phyloP scores from a whole-genome alignment of 2,797 vertebrate species.

The Acanthornis magna region DNA sequence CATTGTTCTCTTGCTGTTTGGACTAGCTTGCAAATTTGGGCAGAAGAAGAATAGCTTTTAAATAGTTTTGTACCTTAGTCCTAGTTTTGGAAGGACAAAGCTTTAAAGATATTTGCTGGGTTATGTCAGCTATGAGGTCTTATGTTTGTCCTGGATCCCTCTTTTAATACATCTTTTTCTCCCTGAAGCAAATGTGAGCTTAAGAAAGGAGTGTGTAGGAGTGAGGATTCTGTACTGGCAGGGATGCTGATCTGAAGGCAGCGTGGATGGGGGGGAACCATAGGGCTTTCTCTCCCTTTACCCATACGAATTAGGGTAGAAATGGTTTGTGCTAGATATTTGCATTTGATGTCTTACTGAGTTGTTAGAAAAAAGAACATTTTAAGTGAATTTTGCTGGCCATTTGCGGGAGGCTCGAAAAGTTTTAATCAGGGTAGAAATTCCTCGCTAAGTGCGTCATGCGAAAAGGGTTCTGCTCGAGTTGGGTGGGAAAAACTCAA shows the following conservation, averaged over 20 bases:
- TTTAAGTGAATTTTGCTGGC: neutral
- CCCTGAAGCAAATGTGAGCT: neutral
- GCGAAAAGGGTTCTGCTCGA: neutral
- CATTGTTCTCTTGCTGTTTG: neutral
- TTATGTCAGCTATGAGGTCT: neutral
- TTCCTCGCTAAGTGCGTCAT: neutral
- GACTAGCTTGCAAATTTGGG: neutral
- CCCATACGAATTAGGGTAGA: neutral
- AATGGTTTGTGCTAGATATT: neutral
- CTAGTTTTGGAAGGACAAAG: neutral
- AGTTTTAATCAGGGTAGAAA: neutral
- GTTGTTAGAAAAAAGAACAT: neutral
- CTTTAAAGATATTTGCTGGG: neutral
- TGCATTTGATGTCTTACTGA: neutral
- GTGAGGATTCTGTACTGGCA: neutral
- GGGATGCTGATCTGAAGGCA: neutral
- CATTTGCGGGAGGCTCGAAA: neutral
- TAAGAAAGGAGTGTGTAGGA: neutral
- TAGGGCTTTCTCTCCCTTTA: neutral
- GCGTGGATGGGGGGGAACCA: accelerated
- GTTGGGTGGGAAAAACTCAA: neutral
- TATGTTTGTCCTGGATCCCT: neutral
- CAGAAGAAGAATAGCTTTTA: neutral
- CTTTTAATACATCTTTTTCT: neutral
- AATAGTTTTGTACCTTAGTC: neutral